phyloP scores from a whole-genome alignment of 2,797 vertebrate species.

The Rhabdomys pumilio region DNA sequence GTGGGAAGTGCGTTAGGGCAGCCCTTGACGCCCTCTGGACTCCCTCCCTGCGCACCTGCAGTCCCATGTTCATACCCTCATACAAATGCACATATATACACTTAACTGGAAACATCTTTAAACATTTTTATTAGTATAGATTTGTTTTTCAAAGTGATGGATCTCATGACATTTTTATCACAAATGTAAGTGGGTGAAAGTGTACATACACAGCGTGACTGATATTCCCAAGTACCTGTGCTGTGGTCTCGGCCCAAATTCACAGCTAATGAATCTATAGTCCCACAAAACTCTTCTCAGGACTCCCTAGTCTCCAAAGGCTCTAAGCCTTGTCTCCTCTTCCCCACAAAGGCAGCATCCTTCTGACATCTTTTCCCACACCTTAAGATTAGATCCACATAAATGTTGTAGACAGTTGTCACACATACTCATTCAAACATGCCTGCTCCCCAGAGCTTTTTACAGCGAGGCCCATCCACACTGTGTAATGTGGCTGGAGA shows the following conservation, averaged over 20 bases:
- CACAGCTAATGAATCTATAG: background rate
- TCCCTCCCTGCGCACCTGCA: too few species aligned
- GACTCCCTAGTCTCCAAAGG: rapidly evolving
- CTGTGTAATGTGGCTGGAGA: rapidly evolving
- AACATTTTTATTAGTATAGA: background rate
- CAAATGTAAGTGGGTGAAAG: background rate
- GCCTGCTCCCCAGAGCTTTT: background rate
- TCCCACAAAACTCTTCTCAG: background rate
- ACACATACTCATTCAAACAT: rapidly evolving
- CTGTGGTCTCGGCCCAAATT: rapidly evolving
- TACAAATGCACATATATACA: too few species aligned
- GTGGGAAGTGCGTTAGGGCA: too few species aligned
- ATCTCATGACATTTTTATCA: background rate
- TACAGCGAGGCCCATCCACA: background rate
- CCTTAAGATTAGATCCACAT: background rate
- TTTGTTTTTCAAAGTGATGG: background rate
- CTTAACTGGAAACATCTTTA: background rate
- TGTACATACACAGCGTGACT: background rate
- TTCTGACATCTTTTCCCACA: too few species aligned
- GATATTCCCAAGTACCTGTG: background rate
- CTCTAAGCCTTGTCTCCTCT: background rate
- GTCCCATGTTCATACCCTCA: background rate
- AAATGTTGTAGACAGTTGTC: rapidly evolving
- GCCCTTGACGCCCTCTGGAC: too few species aligned
- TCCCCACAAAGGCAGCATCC: too few species aligned